Conservation (phyloP, 2,888 invertebrate genomes). For the Idaea biselata region DNA sequence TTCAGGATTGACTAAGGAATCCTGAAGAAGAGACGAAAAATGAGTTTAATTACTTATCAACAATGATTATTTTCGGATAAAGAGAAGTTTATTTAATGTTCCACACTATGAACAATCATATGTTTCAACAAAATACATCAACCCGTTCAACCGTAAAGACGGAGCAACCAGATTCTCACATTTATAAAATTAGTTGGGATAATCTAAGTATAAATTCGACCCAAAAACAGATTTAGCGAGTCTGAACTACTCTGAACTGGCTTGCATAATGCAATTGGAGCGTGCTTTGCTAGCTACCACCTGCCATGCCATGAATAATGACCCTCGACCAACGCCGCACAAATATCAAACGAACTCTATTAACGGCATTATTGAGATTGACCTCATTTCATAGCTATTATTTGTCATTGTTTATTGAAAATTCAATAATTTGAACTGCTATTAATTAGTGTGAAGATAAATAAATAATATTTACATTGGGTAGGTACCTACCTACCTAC, state of each 20-base stretch:
- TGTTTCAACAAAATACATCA: neutral
- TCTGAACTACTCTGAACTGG: constrained; percentile 31
- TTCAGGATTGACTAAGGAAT: too few species aligned
- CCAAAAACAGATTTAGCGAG: constrained; percentile 59
- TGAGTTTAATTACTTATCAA: too few species aligned
- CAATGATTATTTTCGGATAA: too few species aligned
- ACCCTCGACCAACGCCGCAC: constrained; percentile 26
- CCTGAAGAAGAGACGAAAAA: too few species aligned
- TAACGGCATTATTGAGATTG: constrained; percentile 24
- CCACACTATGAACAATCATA: neutral
- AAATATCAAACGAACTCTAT: constrained; percentile 29
- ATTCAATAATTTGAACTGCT: neutral
- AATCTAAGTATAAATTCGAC: constrained; percentile 43
- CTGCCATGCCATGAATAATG: constrained; percentile 52
- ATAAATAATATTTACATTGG: too few species aligned
- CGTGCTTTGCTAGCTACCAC: constrained; percentile 44
- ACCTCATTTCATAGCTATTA: constrained; percentile 15
- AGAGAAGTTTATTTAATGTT: too few species aligned
- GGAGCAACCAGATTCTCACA: neutral
- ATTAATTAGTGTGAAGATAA: neutral
- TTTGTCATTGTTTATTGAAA: neutral
- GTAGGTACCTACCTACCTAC: too few species aligned
- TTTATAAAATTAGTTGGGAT: constrained; percentile 22
- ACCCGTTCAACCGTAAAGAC: neutral
- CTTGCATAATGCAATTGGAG: constrained; percentile 70